Evolutionary conservation across 2,113 vertebrate genomes (phyloP).

Genomic region (Chrysochloris asiatica): DNA sequence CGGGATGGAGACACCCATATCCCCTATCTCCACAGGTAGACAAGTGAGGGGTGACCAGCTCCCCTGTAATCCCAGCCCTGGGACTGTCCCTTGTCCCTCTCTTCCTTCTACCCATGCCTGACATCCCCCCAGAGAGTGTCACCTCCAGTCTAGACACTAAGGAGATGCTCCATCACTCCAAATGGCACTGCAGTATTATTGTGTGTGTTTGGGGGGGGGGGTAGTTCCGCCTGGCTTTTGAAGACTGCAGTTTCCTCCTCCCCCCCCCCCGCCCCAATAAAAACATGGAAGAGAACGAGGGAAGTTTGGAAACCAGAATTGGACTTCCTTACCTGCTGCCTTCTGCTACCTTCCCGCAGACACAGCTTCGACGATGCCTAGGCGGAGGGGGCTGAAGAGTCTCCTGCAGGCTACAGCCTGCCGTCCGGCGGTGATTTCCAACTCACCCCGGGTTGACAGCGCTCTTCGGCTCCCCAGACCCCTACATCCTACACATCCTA

Average conservation of each 20-base stretch:
- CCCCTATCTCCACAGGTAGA: neutral
- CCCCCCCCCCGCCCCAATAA: too few species aligned
- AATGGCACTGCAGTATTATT: neutral
- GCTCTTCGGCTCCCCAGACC: neutral
- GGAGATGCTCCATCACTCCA: constrained; percentile 38
- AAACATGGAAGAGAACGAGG: too few species aligned
- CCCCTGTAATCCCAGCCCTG: neutral
- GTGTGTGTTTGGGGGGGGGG: too few species aligned
- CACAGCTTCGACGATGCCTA: constrained; percentile 24
- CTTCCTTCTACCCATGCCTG: constrained; percentile 14
- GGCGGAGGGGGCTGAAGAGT: neutral
- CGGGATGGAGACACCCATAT: neutral
- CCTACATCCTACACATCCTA: constrained; percentile 25
- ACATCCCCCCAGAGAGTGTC: constrained; percentile 1
- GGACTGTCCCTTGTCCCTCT: neutral
- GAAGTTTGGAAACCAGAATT: neutral
- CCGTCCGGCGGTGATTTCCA: too few species aligned
- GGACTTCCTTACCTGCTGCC: constrained; percentile 61
- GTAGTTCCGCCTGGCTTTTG: neutral
- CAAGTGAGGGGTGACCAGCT: neutral
- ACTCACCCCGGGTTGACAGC: too few species aligned
- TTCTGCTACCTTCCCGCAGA: constrained; percentile 27
- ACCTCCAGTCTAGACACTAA: constrained; percentile 51
- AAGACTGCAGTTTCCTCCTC: neutral
- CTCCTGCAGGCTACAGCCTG: constrained; percentile 1